phyloP scores from a whole-genome alignment of 2,797 vertebrate genomes.

The Cirrhinus mrigala region DNA sequence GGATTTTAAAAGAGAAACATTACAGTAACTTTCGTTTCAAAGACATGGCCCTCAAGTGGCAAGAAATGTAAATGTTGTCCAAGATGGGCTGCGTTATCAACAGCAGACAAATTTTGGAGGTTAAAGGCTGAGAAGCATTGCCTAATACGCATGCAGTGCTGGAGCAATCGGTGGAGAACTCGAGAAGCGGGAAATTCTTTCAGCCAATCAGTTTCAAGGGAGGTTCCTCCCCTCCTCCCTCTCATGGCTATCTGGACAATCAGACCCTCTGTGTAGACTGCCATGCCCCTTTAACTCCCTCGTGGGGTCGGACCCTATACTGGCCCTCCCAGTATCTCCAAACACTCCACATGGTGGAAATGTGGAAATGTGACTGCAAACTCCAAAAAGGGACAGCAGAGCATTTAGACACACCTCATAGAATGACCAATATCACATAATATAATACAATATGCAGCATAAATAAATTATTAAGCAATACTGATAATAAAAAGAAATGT shows the following conservation, averaged over 20 bases:
- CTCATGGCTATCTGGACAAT: conserved; percentile 32
- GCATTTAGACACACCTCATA: background rate
- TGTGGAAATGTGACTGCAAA: background rate
- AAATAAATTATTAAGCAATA: background rate
- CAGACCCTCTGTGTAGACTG: conserved; percentile 15
- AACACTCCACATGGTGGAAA: conserved; percentile 16
- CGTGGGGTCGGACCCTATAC: background rate
- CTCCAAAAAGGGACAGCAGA: background rate
- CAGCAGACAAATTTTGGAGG: conserved; percentile 24
- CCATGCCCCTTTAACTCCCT: conserved; percentile 15
- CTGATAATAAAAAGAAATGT: background rate
- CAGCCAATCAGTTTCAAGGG: conserved; percentile 73
- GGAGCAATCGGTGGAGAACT: conserved; percentile 1
- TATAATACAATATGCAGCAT: background rate
- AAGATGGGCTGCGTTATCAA: background rate
- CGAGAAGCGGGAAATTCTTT: conserved; percentile 56
- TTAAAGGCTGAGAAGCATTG: conserved; percentile 38
- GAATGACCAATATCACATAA: background rate
- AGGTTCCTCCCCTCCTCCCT: conserved; percentile 67
- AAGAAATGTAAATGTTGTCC: conserved; percentile 5
- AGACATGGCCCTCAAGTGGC: background rate
- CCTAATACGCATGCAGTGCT: conserved; percentile 14
- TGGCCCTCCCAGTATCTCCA: conserved; percentile 5
- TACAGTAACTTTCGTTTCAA: conserved; percentile 17
- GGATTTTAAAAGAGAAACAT: conserved; percentile 2